Evolutionary conservation across 2,888 invertebrate species (phyloP).

Genomic region (Apodemia zela): DNA sequence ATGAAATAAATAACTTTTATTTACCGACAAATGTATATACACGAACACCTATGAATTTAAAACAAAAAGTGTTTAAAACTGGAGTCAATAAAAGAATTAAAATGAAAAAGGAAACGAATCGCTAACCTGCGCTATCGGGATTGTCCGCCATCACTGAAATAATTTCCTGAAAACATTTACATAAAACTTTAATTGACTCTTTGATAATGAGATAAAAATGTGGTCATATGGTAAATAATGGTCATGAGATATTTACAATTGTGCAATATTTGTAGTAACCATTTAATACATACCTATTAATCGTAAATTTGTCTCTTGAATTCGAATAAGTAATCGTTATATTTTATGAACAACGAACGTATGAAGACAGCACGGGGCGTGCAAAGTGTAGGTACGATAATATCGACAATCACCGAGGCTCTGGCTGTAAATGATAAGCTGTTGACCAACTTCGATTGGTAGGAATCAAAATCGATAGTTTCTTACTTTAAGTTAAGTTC

Average conservation of each 20-base stretch:
- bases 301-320: neutral
- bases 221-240: neutral
- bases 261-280: neutral
- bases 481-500: no score
- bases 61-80: neutral
- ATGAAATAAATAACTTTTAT: slow-evolving; percentile 29
- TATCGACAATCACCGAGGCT: neutral
- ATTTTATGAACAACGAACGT: neutral
- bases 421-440: no score
- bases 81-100: neutral
- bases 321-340: neutral
- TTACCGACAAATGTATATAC: slow-evolving; percentile 67
- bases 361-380: neutral
- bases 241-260: neutral
- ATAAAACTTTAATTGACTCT: neutral
- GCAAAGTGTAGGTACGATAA: neutral
- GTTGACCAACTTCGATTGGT: no score
- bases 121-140: slow-evolving; percentile 39
- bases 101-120: slow-evolving; percentile 17
- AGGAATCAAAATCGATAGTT: no score
- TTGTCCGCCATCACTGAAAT: slow-evolving; percentile 43
- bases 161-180: slow-evolving; percentile 5
- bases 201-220: slow-evolving; percentile 5
- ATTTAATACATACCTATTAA: neutral
- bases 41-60: slow-evolving; percentile 57